phyloP scores from a whole-genome alignment of 1,140 invertebrate genomes.

The Notospermus geniculatus region DNA sequence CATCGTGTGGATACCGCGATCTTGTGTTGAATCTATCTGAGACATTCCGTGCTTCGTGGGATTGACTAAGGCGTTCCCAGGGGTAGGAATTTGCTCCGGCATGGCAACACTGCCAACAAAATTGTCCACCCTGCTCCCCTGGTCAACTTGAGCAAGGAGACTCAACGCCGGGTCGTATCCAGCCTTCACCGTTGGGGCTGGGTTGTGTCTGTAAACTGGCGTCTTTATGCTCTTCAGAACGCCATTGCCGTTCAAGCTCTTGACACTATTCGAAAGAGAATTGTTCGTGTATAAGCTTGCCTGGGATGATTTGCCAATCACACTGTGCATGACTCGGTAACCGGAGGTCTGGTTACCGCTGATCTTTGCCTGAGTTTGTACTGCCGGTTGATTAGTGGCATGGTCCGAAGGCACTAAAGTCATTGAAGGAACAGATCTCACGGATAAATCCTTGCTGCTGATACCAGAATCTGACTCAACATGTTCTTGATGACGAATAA shows the following conservation, averaged over 20 bases:
- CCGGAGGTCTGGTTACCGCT: too few species aligned
- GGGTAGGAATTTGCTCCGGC: background rate
- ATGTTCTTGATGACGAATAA: background rate
- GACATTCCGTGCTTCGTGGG: too few species aligned
- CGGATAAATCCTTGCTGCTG: too few species aligned
- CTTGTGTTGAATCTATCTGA: background rate
- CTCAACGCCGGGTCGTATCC: background rate
- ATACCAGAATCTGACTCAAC: background rate
- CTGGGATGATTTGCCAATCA: background rate
- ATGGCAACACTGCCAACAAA: constrained; percentile 8
- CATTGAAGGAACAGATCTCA: too few species aligned
- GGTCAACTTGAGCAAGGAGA: background rate
- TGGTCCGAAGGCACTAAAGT: too few species aligned
- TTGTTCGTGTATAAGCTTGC: background rate
- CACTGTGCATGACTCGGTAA: too few species aligned
- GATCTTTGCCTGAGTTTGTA: too few species aligned
- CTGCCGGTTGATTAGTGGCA: too few species aligned
- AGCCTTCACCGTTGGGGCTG: too few species aligned
- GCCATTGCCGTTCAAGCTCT: background rate
- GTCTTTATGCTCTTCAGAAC: background rate
- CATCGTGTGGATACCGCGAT: background rate
- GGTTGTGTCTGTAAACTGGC: background rate
- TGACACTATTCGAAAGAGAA: background rate
- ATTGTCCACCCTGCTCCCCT: background rate
- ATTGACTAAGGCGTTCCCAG: background rate